Conservation (phyloP, 2,797 vertebrate species). For the Enteromius anoplus region DNA sequence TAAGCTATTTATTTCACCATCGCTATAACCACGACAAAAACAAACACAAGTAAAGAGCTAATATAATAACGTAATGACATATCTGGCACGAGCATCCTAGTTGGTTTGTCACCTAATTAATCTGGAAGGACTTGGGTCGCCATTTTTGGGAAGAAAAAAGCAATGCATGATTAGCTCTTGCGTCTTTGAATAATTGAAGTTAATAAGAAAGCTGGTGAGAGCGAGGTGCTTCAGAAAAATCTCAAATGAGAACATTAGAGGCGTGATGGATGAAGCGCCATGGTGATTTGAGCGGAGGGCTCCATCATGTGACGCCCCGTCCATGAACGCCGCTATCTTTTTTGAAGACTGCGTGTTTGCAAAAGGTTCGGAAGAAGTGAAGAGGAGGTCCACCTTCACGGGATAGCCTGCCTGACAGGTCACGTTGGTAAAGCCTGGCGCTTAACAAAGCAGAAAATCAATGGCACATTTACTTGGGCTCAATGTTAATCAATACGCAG, state of each 20-base stretch:
- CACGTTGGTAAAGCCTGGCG: slow-evolving; percentile 36
- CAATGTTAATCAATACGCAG: slow-evolving; percentile 63
- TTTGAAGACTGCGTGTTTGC: background rate
- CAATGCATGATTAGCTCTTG: slow-evolving; percentile 43
- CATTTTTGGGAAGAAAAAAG: slow-evolving; percentile 47
- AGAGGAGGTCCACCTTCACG: slow-evolving; percentile 25
- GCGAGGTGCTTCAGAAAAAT: slow-evolving; percentile 48
- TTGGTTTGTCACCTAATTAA: slow-evolving; percentile 34
- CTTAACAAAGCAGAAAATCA: slow-evolving; percentile 60
- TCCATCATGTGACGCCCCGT: slow-evolving; percentile 21
- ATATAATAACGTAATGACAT: slow-evolving; percentile 27
- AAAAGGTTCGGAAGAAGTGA: background rate
- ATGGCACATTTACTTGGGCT: slow-evolving; percentile 61
- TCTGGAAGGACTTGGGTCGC: slow-evolving; percentile 18
- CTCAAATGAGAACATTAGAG: slow-evolving; percentile 56
- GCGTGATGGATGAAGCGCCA: slow-evolving; percentile 46
- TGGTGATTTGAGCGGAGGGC: background rate
- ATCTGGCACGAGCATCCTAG: slow-evolving; percentile 15
- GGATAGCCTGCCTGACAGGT: slow-evolving; percentile 16
- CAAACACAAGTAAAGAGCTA: slow-evolving; percentile 5
- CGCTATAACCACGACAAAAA: slow-evolving; percentile 19
- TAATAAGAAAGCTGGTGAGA: slow-evolving; percentile 41
- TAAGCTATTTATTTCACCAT: background rate
- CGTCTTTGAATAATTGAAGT: slow-evolving; percentile 51
- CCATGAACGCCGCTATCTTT: background rate